phyloP scores from a whole-genome alignment of 2,113 vertebrate genomes.

The Sinocyclocheilus grahami region DNA sequence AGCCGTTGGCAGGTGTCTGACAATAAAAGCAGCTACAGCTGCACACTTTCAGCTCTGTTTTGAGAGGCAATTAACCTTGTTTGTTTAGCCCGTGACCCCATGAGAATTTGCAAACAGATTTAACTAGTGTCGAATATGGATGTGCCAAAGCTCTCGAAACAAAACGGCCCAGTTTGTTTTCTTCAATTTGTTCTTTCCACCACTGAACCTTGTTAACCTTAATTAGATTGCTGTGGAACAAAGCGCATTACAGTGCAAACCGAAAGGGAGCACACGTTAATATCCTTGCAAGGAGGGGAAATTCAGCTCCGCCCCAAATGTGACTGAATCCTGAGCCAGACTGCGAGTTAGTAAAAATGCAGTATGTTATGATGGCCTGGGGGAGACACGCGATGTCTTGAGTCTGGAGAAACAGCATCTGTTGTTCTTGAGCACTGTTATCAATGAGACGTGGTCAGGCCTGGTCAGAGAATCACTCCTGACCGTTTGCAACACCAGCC shows the following conservation, averaged over 20 bases:
- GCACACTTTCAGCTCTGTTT: conserved; percentile 50
- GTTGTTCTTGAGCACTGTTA: background rate
- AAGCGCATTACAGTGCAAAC: background rate
- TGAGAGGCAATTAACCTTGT: conserved; percentile 57
- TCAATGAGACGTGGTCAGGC: background rate
- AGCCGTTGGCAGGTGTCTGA: conserved; percentile 59
- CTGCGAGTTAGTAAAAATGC: background rate
- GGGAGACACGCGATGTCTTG: background rate
- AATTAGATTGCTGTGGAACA: conserved; percentile 16
- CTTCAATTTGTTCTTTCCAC: background rate
- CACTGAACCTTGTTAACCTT: background rate
- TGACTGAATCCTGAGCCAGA: background rate
- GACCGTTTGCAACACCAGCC: background rate
- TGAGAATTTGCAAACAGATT: conserved; percentile 12
- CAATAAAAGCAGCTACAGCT: conserved; percentile 59
- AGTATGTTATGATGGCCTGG: background rate
- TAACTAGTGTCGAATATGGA: background rate
- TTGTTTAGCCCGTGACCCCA: conserved; percentile 46
- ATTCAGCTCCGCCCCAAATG: background rate
- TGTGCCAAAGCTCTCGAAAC: conserved; percentile 11
- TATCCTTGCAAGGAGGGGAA: background rate
- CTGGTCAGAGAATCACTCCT: background rate
- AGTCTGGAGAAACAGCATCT: background rate
- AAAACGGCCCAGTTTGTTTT: background rate
- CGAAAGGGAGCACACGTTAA: background rate